A percentile compares a stretch with the other conserved stretches of the same genome.
These are phyloP conservation scores for Geotrupes spiniger DNA, from an alignment of 2,888 invertebrate genomes.

Conservation along the genomic window DNA sequence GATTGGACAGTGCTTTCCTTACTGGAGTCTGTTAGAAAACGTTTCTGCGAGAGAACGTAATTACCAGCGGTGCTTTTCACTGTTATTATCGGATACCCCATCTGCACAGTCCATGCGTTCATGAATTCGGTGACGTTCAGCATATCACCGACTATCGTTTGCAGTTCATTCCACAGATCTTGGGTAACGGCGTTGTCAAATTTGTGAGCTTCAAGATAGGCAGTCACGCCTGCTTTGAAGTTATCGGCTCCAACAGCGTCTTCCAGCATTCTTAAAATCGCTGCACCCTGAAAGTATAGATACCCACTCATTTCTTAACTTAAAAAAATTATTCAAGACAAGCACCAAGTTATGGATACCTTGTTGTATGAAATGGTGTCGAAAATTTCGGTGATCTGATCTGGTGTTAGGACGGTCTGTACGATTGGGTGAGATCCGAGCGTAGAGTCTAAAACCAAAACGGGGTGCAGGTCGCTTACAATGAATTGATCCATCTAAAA, in stretches of 20 bases:
- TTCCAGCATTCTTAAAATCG: slow-evolving; percentile 86
- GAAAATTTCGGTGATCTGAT: slow-evolving; percentile 88
- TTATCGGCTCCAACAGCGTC: slow-evolving; percentile 68
- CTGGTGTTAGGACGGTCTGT: slow-evolving; percentile 77
- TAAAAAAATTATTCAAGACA: no score
- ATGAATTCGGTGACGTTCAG: slow-evolving; percentile 62
- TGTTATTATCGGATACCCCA: slow-evolving; percentile 79
- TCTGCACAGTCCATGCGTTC: slow-evolving; percentile 88
- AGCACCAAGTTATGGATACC: no score
- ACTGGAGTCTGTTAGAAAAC: slow-evolving; percentile 67
- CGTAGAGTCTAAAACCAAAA: slow-evolving; percentile 72
- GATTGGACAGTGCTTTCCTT: not conserved
- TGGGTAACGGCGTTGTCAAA: slow-evolving; percentile 78
- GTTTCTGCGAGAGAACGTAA: slow-evolving; percentile 66
- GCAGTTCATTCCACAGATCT: slow-evolving; percentile 70
- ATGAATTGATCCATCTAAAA: slow-evolving; percentile 75
- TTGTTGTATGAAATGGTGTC: slow-evolving; percentile 90
- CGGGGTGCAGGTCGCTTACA: slow-evolving; percentile 68
- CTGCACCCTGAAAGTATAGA: slow-evolving; percentile 54
- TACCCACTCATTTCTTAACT: no score
- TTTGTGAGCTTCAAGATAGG: slow-evolving; percentile 67
- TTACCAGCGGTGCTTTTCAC: slow-evolving; percentile 53
- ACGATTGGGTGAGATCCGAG: slow-evolving; percentile 88
- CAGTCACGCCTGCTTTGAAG: slow-evolving; percentile 71
- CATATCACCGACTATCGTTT: slow-evolving; percentile 53